phyloP scores from a whole-genome alignment of 1,140 invertebrate genomes.

The Maniola jurtina region DNA sequence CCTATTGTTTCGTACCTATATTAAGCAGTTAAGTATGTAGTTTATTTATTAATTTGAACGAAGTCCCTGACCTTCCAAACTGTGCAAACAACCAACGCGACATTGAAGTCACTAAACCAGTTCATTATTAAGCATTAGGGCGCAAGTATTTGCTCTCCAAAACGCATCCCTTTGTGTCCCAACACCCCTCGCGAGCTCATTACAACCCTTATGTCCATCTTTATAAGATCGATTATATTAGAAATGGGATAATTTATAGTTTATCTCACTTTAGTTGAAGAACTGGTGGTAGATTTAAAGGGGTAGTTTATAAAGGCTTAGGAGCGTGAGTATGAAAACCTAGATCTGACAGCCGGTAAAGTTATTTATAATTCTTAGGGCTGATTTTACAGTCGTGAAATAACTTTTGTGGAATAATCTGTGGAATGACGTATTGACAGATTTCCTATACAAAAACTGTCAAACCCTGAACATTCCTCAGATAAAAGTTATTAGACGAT shows the following conservation, averaged over 20 bases:
- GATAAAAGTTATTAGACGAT: too few species aligned
- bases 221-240: slow-evolving; percentile 5
- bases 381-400: too few species aligned
- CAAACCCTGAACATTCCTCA: too few species aligned
- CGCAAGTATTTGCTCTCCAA: slow-evolving; percentile 20
- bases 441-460: too few species aligned
- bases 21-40: too few species aligned
- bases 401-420: too few species aligned
- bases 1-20: too few species aligned
- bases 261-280: slow-evolving; percentile 5
- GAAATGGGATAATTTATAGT: slow-evolving; percentile 26
- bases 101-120: slow-evolving; percentile 40
- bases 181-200: slow-evolving; percentile 8
- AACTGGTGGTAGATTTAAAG: not conserved
- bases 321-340: too few species aligned
- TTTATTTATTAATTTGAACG: not conserved
- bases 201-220: slow-evolving; percentile 6
- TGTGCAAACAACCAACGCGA: slow-evolving; percentile 29
- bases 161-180: slow-evolving; percentile 9
- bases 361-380: too few species aligned
- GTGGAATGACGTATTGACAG: too few species aligned
- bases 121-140: slow-evolving; percentile 53
- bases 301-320: too few species aligned
- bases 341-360: too few species aligned
- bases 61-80: not conserved